A percentile compares a stretch with the other conserved stretches of the same genome.
Evolutionary conservation across 2,797 vertebrate species (phyloP).

Genomic region (Nyctibius grandis): DNA sequence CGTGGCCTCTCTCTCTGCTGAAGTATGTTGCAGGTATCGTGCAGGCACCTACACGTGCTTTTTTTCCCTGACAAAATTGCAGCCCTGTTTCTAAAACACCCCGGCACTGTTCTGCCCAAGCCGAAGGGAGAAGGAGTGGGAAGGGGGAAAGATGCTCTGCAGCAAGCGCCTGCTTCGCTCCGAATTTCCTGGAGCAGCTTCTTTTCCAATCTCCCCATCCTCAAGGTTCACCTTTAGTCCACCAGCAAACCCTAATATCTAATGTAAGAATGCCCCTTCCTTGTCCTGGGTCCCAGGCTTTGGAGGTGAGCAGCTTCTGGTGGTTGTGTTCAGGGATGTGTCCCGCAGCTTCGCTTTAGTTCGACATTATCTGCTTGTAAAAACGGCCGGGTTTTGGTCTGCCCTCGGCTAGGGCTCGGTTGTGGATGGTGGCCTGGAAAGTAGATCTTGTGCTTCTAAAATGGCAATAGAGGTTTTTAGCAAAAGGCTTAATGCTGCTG

Average conservation of each 20-base stretch:
- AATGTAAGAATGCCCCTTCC: neutral
- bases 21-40: neutral
- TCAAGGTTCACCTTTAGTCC: neutral
- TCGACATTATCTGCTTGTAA: neutral
- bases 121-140: neutral
- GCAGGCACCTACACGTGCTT: neutral
- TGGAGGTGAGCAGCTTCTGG: neutral
- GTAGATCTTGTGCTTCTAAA: neutral
- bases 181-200: neutral
- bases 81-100: neutral
- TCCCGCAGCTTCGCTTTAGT: neutral
- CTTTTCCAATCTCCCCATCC: neutral
- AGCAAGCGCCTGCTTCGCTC: fast-evolving
- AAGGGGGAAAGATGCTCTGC: neutral
- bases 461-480: neutral
- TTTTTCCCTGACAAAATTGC: neutral
- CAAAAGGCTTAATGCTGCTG: neutral
- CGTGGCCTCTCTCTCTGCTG: neutral
- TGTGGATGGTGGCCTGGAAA: neutral
- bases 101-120: neutral
- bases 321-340: neutral
- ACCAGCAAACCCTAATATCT: neutral
- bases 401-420: neutral
- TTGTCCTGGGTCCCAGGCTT: neutral
- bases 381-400: neutral